Conservation (phyloP, 2,797 vertebrate species). For the Pygocentrus nattereri region DNA sequence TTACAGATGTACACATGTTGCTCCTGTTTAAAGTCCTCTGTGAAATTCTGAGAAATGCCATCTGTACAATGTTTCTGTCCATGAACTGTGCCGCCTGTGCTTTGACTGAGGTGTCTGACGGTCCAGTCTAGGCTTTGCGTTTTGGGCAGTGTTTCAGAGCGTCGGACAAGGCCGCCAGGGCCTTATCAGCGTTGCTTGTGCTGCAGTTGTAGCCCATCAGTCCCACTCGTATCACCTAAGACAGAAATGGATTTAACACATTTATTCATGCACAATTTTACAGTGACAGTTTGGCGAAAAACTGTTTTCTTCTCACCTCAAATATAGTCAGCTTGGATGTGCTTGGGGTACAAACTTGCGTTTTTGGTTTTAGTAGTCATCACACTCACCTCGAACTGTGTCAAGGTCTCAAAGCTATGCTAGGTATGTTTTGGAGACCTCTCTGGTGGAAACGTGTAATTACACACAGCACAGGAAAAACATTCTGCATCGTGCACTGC, state of each 20-base stretch:
- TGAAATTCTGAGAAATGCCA: background rate
- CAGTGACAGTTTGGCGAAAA: too few species aligned
- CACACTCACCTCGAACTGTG: too few species aligned
- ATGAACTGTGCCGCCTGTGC: background rate
- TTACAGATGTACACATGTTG: background rate
- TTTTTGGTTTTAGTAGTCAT: too few species aligned
- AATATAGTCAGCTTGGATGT: too few species aligned
- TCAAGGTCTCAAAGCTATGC: too few species aligned
- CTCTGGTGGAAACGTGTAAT: too few species aligned
- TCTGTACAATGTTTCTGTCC: background rate
- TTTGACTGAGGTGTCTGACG: background rate
- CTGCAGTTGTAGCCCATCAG: conserved; percentile 95
- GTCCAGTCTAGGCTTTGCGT: conserved; percentile 67
- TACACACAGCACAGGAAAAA: too few species aligned
- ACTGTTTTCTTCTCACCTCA: too few species aligned
- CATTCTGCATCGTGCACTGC: too few species aligned
- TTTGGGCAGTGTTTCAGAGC: conserved; percentile 85
- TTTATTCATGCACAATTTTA: background rate
- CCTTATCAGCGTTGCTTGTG: conserved; percentile 82
- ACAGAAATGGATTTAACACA: background rate
- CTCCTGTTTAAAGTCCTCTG: conserved; percentile 4
- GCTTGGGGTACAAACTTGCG: too few species aligned
- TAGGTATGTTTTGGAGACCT: too few species aligned
- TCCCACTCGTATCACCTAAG: conserved; percentile 91
- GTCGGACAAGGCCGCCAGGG: conserved; percentile 82